Evolutionary conservation across 2,888 invertebrate genomes (phyloP), one percentile per base, ranked within the genome.

Genomic region (Dusona sp.): DNA sequence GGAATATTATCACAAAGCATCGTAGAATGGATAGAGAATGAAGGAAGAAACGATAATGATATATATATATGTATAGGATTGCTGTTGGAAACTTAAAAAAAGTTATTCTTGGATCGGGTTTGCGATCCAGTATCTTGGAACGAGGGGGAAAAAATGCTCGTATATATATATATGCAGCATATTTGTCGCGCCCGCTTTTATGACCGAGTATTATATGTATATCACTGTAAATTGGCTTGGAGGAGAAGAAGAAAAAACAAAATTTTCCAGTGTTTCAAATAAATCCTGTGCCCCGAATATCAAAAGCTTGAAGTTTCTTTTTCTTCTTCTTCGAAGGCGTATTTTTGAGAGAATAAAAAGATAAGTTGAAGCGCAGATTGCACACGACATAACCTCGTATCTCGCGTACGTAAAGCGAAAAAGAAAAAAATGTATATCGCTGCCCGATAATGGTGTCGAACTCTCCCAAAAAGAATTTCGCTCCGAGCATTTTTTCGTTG

Each of bases 101-200:
- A 85, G 85, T 84, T 89, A 89, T 89, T 89, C 87, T 86, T 65
- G 86, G 85, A 82, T 70, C 70, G 80, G 70, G 48, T 72, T 80
- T 45, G 80, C 77, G 80, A 75, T 79, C 45, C 51, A 38, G 68
- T 54, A 25, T 64, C 48, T 16, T 16, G 38, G 73, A 51, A 22
- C n/a, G 78, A 70, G 61, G 42, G 74, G 36, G 29, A 72, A 75
- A 74, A 33, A 83, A 57, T 79, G 65, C 13, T 33, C 25, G 42
- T 42, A 42, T 42, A 51, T 42, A 51, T 42, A 64, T 48, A 70
- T 22, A 42, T n/a, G 42, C 42, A 48, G 65, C 72, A 67, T 57
- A 25, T 75, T 48, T 61, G 77, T 33, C 72, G 22, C 22, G 54
- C 75, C 29, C 36, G 61, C 70, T 67, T 54, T 68, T 78, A 42